A percentile compares a stretch with the other conserved stretches of the same genome.
These are phyloP conservation scores for Myathropa florea DNA, from an alignment of 2,888 invertebrate species.

Conservation along the genomic window DNA sequence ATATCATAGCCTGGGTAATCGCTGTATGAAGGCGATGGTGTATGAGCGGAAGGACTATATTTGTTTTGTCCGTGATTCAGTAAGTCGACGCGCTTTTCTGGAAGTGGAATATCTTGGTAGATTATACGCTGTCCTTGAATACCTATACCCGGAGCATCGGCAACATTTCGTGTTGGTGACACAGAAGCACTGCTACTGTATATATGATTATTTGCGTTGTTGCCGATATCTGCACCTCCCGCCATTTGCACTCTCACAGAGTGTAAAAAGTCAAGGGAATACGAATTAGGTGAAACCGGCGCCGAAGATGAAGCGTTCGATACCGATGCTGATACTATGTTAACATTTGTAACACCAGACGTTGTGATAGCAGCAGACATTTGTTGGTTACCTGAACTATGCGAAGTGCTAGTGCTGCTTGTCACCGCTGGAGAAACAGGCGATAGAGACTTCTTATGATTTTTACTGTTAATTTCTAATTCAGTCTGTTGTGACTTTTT, in stretches of 20 bases:
- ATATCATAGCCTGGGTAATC: slow-evolving; percentile 63
- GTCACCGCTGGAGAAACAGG: slow-evolving; percentile 47
- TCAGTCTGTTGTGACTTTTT: slow-evolving; percentile 48
- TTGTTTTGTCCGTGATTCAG: slow-evolving; percentile 43
- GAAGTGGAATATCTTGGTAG: slow-evolving; percentile 53
- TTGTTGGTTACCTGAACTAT: slow-evolving; percentile 31
- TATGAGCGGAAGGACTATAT: slow-evolving; percentile 41
- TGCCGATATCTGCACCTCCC: slow-evolving; percentile 62
- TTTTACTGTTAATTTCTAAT: slow-evolving; percentile 40
- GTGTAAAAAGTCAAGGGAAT: slow-evolving; percentile 76
- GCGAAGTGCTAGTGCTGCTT: not conserved
- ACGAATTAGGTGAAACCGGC: slow-evolving; percentile 72
- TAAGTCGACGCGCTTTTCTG: slow-evolving; percentile 38
- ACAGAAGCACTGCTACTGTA: slow-evolving; percentile 58
- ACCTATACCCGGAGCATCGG: slow-evolving; percentile 24
- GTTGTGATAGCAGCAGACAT: slow-evolving; percentile 52
- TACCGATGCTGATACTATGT: slow-evolving; percentile 27
- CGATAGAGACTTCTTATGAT: slow-evolving; percentile 23
- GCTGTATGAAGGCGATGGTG: slow-evolving; percentile 43
- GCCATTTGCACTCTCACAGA: slow-evolving; percentile 76
- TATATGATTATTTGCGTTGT: slow-evolving; percentile 18
- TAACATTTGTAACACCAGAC: slow-evolving; percentile 45
- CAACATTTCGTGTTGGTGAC: slow-evolving; percentile 31
- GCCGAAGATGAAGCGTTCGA: slow-evolving; percentile 50
- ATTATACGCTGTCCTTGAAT: slow-evolving; percentile 51